Evolutionary conservation across 1,140 invertebrate genomes (phyloP).

Genomic region (Gryllus bimaculatus): DNA sequence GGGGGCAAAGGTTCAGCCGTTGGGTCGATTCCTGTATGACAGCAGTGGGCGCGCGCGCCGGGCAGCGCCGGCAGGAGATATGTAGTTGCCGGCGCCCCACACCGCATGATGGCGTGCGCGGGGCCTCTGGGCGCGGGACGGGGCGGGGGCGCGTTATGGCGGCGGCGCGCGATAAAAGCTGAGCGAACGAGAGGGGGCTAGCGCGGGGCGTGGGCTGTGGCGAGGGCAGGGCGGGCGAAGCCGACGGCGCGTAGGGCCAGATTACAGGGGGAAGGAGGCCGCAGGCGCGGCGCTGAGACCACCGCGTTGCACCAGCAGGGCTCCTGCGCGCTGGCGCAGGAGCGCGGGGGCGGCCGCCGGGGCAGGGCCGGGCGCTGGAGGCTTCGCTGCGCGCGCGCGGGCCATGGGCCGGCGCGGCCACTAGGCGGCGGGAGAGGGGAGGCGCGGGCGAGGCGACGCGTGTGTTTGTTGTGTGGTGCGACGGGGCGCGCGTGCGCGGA

Average conservation of each 20-base stretch:
- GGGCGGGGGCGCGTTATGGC: background rate
- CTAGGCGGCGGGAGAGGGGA: background rate
- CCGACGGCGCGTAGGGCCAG: background rate
- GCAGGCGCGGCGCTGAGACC: background rate
- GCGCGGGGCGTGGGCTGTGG: constrained; percentile 19
- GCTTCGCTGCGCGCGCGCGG: background rate
- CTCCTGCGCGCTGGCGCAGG: constrained; percentile 3
- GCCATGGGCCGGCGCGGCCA: background rate
- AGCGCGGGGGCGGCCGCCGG: background rate
- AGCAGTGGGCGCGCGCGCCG: no score
- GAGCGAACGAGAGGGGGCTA: constrained; percentile 10
- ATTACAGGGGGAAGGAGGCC: background rate
- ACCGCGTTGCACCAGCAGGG: constrained; percentile 4
- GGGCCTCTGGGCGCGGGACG: background rate
- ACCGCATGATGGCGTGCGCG: no score
- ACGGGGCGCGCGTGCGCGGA: background rate
- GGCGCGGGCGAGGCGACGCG: background rate
- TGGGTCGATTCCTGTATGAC: no score
- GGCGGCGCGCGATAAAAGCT: background rate
- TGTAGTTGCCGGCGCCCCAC: no score
- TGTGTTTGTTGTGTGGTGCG: no score
- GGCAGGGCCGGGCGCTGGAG: no score
- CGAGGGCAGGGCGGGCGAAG: background rate
- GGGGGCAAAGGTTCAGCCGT: no score
- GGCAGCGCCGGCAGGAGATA: no score